A percentile compares a stretch with the other conserved stretches of the same genome.
Conservation (phyloP, 2,888 invertebrate species). For the Eutolmus rufibarbis region DNA sequence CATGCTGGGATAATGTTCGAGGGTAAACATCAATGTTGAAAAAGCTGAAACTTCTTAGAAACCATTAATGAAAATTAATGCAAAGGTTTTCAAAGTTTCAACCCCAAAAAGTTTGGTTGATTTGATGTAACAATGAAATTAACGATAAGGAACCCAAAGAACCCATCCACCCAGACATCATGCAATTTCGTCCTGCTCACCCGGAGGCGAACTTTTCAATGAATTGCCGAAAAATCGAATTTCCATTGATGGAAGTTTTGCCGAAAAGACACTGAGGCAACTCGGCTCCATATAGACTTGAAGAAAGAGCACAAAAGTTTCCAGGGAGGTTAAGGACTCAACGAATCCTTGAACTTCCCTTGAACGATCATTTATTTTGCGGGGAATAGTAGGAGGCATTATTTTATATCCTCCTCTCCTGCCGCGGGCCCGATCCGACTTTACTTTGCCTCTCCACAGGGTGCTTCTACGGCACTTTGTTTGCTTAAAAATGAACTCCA, state of each 20-base stretch:
- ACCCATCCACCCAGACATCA: neutral
- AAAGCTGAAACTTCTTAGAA: neutral
- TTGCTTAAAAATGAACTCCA: neutral
- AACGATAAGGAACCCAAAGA: neutral
- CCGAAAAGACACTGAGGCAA: neutral
- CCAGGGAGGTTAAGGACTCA: slow-evolving; percentile 5
- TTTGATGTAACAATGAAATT: neutral
- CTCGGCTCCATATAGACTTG: neutral
- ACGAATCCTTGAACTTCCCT: slow-evolving; percentile 1
- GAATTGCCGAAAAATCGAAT: slow-evolving; percentile 27
- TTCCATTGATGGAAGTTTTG: slow-evolving; percentile 13
- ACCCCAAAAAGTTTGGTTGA: neutral
- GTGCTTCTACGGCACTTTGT: neutral
- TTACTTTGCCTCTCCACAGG: neutral
- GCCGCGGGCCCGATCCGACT: neutral
- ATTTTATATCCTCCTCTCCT: neutral
- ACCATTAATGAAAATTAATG: neutral
- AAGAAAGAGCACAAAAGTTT: neutral
- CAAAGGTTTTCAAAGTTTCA: neutral
- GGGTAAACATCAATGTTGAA: neutral
- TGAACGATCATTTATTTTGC: slow-evolving; percentile 7
- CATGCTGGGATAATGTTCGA: neutral
- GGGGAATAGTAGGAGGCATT: neutral
- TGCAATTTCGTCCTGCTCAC: neutral
- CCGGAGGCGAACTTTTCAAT: slow-evolving; percentile 5